Conservation (phyloP, 2,888 invertebrate species). For the Limenitis camilla region DNA sequence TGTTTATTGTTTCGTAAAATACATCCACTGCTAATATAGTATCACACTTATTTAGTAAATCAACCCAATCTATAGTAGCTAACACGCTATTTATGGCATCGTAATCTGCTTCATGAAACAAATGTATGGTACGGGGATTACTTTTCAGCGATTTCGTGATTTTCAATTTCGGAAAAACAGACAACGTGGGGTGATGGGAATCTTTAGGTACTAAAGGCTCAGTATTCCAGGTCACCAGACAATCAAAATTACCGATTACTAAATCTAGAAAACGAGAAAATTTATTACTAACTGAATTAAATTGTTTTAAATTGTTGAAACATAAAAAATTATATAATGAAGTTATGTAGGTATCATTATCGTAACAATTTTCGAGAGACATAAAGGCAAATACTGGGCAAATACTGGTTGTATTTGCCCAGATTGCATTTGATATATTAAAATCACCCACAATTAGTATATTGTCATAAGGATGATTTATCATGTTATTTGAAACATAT, state of each 20-base stretch:
- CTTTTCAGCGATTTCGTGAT: background rate
- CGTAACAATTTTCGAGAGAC: background rate
- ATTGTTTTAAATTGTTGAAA: background rate
- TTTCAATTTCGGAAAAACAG: background rate
- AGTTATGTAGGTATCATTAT: background rate
- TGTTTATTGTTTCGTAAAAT: background rate
- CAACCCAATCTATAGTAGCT: background rate
- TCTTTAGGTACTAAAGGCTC: background rate
- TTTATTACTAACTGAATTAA: background rate
- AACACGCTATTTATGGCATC: background rate
- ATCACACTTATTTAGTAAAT: background rate
- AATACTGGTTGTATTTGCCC: too few species aligned
- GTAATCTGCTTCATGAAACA: background rate
- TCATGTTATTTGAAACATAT: background rate
- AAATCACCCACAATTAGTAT: background rate
- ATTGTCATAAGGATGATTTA: background rate
- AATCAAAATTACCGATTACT: background rate
- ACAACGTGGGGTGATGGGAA: background rate
- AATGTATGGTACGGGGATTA: background rate
- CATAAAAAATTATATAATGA: background rate
- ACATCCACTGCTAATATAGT: background rate
- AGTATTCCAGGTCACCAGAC: background rate
- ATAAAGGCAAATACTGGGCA: too few species aligned
- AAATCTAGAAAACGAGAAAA: background rate
- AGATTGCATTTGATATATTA: background rate